phyloP scores from a whole-genome alignment of 2,888 invertebrate genomes.

The Drosophila koepferae region DNA sequence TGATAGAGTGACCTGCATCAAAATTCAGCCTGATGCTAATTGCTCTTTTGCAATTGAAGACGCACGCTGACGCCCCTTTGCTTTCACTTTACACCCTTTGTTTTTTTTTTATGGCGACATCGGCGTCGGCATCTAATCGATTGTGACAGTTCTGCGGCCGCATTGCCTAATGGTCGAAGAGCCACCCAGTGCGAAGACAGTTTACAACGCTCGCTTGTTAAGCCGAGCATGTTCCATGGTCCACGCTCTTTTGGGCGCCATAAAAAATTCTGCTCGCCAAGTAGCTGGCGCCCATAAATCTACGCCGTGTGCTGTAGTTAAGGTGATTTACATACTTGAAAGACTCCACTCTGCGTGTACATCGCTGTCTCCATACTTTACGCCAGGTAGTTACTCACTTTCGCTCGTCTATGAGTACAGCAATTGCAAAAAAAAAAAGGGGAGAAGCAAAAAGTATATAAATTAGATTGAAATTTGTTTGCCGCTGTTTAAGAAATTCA shows the following conservation, averaged over 20 bases:
- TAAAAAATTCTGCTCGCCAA: conserved; percentile 72
- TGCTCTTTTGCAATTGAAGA: conserved; percentile 43
- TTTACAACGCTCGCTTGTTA: conserved; percentile 34
- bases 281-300: conserved; percentile 72
- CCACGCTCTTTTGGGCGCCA: conserved; percentile 32
- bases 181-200: conserved; percentile 32
- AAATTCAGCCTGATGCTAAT: conserved; percentile 48
- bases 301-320: conserved; percentile 65
- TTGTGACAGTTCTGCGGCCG: conserved; percentile 47
- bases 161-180: conserved; percentile 26
- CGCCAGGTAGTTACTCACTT: conserved; percentile 50
- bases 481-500: conserved; percentile 44
- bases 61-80: conserved; percentile 17
- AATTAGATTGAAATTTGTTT: conserved; percentile 70
- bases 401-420: conserved; percentile 35
- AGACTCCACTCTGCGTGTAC: conserved; percentile 17
- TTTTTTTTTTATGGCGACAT: neutral
- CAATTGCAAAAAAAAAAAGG: conserved; percentile 4
- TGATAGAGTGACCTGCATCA: conserved; percentile 18
- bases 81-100: conserved; percentile 45
- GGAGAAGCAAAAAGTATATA: conserved; percentile 12
- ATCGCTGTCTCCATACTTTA: conserved; percentile 17
- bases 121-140: conserved; percentile 16
- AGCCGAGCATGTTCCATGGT: conserved; percentile 47
- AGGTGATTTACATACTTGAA: conserved; percentile 73